Conservation (phyloP, 2,113 vertebrate genomes). For the Taurulus bubalis region DNA sequence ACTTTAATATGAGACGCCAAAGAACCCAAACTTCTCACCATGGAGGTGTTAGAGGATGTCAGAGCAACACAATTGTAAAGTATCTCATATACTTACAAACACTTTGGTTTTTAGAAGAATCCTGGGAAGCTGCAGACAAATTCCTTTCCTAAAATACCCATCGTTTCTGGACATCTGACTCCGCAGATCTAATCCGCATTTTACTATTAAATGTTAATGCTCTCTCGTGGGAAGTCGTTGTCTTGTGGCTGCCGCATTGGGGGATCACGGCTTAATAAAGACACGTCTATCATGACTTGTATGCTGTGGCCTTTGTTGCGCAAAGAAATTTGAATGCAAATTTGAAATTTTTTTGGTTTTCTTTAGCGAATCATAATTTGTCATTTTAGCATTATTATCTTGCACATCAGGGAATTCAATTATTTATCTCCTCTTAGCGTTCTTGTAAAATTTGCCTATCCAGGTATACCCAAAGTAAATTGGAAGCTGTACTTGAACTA, state of each 20-base stretch:
- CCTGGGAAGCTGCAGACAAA: background rate
- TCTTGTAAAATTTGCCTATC: no score
- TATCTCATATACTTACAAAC: no score
- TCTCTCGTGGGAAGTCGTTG: constrained; percentile 22
- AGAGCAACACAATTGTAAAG: background rate
- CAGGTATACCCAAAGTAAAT: no score
- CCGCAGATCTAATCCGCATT: no score
- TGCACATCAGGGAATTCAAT: no score
- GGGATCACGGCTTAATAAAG: background rate
- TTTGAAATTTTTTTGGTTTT: no score
- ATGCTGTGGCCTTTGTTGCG: no score
- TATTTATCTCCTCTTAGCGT: no score
- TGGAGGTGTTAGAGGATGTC: background rate
- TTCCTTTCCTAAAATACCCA: background rate
- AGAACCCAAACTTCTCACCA: no score
- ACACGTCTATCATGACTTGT: background rate
- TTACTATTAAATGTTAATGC: constrained; percentile 40
- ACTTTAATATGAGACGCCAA: no score
- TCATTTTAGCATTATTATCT: no score
- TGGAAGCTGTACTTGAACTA: no score
- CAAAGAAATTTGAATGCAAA: background rate
- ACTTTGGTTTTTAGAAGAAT: background rate
- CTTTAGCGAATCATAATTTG: background rate
- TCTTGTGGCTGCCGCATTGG: background rate
- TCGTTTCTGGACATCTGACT: constrained; percentile 43